phyloP scores from a whole-genome alignment of 2,888 invertebrate species.

The Eurytoma adleriae region DNA sequence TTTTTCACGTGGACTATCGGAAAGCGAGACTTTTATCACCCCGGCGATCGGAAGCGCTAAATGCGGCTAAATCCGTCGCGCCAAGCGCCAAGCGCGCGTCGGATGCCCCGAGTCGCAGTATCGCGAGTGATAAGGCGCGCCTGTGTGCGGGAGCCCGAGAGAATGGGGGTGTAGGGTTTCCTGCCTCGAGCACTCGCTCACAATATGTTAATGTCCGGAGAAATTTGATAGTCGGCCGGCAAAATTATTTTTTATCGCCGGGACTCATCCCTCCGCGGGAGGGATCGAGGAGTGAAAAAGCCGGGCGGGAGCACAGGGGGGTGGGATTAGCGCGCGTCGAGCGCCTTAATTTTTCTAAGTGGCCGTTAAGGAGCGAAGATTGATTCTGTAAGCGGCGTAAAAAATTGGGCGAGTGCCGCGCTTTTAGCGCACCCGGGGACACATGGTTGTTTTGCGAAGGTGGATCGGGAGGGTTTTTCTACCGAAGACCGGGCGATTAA shows the following conservation, averaged over 20 bases:
- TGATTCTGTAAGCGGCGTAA: no score
- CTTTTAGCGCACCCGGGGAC: no score
- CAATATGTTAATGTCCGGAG: conserved; percentile 61
- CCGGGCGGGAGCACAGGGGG: neutral
- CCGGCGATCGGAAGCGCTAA: no score
- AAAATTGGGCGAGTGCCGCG: no score
- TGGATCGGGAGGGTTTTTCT: neutral
- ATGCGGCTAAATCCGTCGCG: neutral
- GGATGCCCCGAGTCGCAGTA: conserved; percentile 46
- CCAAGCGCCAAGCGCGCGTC: conserved; percentile 25
- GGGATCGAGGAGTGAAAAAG: conserved; percentile 1
- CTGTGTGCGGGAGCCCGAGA: neutral
- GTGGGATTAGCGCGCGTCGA: conserved; percentile 36
- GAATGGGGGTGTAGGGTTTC: conserved; percentile 51
- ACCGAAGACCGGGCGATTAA: neutral
- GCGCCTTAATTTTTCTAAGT: neutral
- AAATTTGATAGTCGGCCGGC: conserved; percentile 57
- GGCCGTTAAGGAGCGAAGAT: no score
- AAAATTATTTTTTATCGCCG: conserved; percentile 33
- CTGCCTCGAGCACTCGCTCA: conserved; percentile 38
- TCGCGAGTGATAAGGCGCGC: conserved; percentile 58
- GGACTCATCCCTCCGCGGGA: neutral
- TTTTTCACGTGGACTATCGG: no score
- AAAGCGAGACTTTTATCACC: conserved; percentile 11
- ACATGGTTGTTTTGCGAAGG: neutral